Evolutionary conservation across 2,888 invertebrate species (phyloP).

Genomic region (Ophonus ardosiacus): DNA sequence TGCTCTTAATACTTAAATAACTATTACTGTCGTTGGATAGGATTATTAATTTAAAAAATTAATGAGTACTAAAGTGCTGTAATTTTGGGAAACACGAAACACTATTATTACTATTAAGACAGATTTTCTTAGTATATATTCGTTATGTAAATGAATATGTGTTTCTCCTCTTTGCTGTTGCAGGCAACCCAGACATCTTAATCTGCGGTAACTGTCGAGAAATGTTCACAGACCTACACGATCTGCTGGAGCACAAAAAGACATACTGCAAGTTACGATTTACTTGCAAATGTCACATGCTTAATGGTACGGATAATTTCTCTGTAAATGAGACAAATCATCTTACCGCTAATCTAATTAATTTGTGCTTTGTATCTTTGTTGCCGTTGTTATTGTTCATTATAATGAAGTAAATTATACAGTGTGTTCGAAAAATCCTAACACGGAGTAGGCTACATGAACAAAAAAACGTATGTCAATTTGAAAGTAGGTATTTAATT

Average conservation of each 20-base stretch:
- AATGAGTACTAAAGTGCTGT: no score
- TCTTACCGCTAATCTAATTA: not conserved
- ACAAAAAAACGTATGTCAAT: no score
- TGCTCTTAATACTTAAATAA: no score
- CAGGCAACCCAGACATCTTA: slow-evolving; percentile 85
- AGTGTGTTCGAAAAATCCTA: no score
- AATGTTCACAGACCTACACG: slow-evolving; percentile 85
- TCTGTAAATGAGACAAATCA: not conserved
- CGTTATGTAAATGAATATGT: not conserved
- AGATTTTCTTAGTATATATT: no score
- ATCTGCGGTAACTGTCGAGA: slow-evolving; percentile 88
- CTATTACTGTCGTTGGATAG: not conserved
- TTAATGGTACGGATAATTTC: slow-evolving; percentile 71
- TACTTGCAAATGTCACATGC: slow-evolving; percentile 82
- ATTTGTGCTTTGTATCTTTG: not conserved
- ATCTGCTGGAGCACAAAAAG: slow-evolving; percentile 85
- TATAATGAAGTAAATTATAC: no score
- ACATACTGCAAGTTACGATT: slow-evolving; percentile 84
- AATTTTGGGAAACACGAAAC: no score
- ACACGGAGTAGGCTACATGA: no score
- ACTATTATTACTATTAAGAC: no score
- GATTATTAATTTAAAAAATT: no score
- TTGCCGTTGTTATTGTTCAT: not conserved
- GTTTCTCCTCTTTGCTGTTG: slow-evolving; percentile 69
- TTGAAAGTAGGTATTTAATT: no score